Evolutionary conservation across 2,888 invertebrate species (phyloP).

Genomic region (Eupeodes latifasciatus): DNA sequence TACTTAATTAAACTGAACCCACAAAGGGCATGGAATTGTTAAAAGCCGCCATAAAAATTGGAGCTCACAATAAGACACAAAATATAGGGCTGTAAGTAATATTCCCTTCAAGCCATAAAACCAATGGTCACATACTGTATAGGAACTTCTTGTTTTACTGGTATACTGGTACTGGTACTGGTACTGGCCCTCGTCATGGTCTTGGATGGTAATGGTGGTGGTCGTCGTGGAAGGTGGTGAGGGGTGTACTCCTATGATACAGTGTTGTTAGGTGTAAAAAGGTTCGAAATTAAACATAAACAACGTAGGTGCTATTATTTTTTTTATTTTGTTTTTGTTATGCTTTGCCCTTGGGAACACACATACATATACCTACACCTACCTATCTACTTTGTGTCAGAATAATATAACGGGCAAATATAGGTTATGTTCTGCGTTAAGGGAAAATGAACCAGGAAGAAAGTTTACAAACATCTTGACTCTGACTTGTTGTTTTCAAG

Average conservation of each 20-base stretch:
- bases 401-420: background rate
- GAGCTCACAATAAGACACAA: slow-evolving; percentile 35
- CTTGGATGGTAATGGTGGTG: too few species aligned
- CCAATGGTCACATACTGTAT: slow-evolving; percentile 44
- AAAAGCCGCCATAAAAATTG: slow-evolving; percentile 43
- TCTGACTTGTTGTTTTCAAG: background rate
- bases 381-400: background rate
- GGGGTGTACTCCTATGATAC: background rate
- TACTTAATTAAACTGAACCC: slow-evolving; percentile 66
- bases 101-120: slow-evolving; percentile 42
- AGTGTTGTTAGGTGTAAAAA: slow-evolving; percentile 35
- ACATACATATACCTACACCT: background rate
- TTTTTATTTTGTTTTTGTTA: background rate
- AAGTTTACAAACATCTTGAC: background rate
- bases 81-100: slow-evolving; percentile 36
- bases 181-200: too few species aligned
- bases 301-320: slow-evolving; percentile 24
- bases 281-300: slow-evolving; percentile 44
- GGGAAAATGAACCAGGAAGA: background rate
- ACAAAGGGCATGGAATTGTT: slow-evolving; percentile 43
- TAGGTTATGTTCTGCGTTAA: background rate
- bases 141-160: background rate
- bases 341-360: slow-evolving; percentile 9
- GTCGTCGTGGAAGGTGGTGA: too few species aligned
- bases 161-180: background rate